phyloP scores from a whole-genome alignment of 2,113 vertebrate species.

The Sinocyclocheilus grahami region DNA sequence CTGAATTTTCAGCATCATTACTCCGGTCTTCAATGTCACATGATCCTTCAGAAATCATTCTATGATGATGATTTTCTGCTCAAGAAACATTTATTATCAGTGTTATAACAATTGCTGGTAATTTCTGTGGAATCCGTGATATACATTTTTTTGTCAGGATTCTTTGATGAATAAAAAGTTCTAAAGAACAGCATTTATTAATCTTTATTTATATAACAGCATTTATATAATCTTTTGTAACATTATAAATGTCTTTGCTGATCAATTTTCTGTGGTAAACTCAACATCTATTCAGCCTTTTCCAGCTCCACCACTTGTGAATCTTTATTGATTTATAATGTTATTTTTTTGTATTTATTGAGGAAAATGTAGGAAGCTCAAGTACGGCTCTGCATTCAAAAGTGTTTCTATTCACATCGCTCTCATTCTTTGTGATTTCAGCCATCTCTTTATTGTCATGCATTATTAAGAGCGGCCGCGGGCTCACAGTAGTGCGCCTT shows the following conservation, averaged over 20 bases:
- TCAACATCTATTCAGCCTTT: neutral
- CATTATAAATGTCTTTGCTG: too few relatives aligned
- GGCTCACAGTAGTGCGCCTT: conserved; percentile 22
- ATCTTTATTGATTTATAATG: too few relatives aligned
- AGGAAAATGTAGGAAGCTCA: neutral
- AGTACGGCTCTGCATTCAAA: neutral
- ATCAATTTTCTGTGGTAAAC: neutral
- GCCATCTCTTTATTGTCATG: conserved; percentile 20
- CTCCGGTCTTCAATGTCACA: neutral
- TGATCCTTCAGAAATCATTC: neutral
- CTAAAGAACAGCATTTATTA: too few relatives aligned
- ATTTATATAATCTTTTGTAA: too few relatives aligned
- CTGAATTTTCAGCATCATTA: neutral
- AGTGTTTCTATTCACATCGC: neutral
- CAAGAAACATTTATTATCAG: neutral
- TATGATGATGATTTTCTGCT: neutral
- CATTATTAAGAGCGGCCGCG: conserved; percentile 28
- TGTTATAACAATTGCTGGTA: neutral
- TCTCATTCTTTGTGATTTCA: conserved; percentile 8
- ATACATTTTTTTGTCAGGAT: too few relatives aligned
- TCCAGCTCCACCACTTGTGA: too few relatives aligned
- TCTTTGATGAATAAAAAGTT: neutral
- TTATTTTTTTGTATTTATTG: too few relatives aligned
- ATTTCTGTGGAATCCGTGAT: neutral
- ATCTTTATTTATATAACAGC: too few relatives aligned